Evolutionary conservation across 2,888 invertebrate genomes (phyloP).

Genomic region (Hydrotaea diabolus): DNA sequence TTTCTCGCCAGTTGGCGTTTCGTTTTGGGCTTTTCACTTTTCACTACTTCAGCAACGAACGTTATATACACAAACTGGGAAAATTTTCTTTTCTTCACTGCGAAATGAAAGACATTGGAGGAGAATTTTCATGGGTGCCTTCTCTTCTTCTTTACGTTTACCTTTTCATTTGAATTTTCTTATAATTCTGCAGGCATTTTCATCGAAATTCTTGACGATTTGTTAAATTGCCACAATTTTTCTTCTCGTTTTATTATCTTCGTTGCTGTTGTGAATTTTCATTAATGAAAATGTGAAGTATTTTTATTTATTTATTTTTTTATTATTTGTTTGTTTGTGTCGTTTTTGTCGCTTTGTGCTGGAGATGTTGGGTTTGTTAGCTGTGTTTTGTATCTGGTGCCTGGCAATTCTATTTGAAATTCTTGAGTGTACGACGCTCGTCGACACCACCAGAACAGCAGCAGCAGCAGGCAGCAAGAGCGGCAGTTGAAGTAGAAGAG

Average conservation of each 20-base stretch:
- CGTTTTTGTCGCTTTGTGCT: conserved; percentile 39
- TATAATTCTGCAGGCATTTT: background rate
- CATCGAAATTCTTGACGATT: conserved; percentile 1
- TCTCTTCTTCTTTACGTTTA: background rate
- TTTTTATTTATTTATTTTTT: conserved; percentile 20
- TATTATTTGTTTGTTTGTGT: conserved; percentile 27
- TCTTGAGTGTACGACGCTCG: conserved; percentile 47
- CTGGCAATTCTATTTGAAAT: conserved; percentile 66
- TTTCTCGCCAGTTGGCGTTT: conserved; percentile 4
- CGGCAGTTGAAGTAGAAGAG: conserved; percentile 25
- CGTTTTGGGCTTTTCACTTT: conserved; percentile 60
- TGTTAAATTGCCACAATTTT: conserved; percentile 2
- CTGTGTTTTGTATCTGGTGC: conserved; percentile 49
- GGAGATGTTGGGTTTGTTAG: conserved; percentile 33
- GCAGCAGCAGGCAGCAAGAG: conserved; percentile 41
- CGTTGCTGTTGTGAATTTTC: background rate
- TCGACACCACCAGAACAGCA: conserved; percentile 19
- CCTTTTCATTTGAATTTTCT: conserved; percentile 29
- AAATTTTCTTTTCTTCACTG: conserved; percentile 50
- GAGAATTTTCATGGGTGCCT: conserved; percentile 22
- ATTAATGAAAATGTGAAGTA: conserved; percentile 20
- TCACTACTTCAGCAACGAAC: conserved; percentile 45
- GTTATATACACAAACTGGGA: conserved; percentile 48
- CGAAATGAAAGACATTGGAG: conserved; percentile 23
- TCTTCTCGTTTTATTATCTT: no score